These are phyloP conservation scores for Drosophila asahinai DNA, from an alignment of 1,140 invertebrate species.

Conservation along the genomic window DNA sequence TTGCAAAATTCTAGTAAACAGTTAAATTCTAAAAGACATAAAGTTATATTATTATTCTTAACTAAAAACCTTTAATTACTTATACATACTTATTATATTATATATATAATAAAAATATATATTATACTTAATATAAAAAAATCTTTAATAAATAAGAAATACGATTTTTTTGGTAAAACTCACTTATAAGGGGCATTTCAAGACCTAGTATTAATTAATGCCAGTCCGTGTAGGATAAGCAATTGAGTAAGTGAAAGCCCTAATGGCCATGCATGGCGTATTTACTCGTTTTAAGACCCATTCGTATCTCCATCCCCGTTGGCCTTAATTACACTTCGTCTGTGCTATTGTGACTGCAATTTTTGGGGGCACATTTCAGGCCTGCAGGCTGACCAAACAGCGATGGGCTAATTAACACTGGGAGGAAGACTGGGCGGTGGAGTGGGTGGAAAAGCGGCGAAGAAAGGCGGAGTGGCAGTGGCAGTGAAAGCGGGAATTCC, in stretches of 20 bases:
- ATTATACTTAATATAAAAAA: no score
- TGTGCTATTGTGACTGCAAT: constrained; percentile 23
- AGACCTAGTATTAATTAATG: background rate
- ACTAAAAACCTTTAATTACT: no score
- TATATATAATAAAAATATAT: no score
- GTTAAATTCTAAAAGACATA: background rate
- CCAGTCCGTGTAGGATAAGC: background rate
- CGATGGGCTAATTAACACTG: constrained; percentile 67
- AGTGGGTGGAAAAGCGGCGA: background rate
- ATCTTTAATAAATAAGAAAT: no score
- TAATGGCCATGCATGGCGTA: constrained; percentile 21
- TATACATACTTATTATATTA: no score
- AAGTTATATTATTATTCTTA: no score
- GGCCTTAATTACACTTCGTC: constrained; percentile 51
- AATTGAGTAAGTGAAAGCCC: constrained; percentile 10
- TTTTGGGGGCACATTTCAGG: constrained; percentile 28
- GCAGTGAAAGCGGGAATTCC: constrained; percentile 14
- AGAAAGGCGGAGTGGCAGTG: background rate
- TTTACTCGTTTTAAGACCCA: constrained; percentile 1
- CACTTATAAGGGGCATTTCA: no score
- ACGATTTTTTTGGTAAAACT: no score
- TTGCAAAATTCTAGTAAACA: background rate
- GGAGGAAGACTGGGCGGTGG: constrained; percentile 5
- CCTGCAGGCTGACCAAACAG: constrained; percentile 49
- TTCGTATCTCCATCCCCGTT: constrained; percentile 27